phyloP scores from a whole-genome alignment of 2,113 vertebrate species.

The Butastur rufipennis region DNA sequence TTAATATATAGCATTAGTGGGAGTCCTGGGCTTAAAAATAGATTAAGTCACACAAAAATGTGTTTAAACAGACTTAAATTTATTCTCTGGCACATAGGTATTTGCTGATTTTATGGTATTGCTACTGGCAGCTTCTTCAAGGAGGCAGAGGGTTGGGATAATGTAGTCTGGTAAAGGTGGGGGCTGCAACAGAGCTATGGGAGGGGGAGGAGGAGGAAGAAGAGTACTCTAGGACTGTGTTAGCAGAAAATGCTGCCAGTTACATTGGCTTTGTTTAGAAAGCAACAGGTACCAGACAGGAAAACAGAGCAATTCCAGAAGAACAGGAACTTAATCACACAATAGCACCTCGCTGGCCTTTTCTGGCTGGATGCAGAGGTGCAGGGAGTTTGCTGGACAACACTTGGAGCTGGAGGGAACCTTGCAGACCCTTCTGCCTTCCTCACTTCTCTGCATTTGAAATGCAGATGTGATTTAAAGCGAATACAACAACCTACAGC shows the following conservation, averaged over 20 bases:
- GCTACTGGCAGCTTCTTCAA: conserved; percentile 34
- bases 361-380: not conserved
- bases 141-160: conserved; percentile 7
- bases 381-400: not conserved
- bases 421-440: not conserved
- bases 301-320: not conserved
- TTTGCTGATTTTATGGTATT: conserved; percentile 59
- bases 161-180: not conserved
- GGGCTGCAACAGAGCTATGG: not conserved
- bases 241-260: not conserved
- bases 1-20: conserved; percentile 46
- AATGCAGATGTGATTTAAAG: not conserved
- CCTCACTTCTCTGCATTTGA: not conserved
- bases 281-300: not conserved
- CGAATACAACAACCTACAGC: not conserved
- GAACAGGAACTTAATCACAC: not conserved
- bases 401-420: not conserved
- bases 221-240: not conserved
- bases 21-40: conserved; percentile 50
- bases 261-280: not conserved
- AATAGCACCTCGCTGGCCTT: not conserved
- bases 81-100: conserved; percentile 13
- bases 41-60: conserved; percentile 54
- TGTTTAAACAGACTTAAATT: conserved; percentile 35
- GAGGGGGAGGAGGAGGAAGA: not conserved